Conservation (phyloP, 2,113 vertebrate species). For the Athene noctua region DNA sequence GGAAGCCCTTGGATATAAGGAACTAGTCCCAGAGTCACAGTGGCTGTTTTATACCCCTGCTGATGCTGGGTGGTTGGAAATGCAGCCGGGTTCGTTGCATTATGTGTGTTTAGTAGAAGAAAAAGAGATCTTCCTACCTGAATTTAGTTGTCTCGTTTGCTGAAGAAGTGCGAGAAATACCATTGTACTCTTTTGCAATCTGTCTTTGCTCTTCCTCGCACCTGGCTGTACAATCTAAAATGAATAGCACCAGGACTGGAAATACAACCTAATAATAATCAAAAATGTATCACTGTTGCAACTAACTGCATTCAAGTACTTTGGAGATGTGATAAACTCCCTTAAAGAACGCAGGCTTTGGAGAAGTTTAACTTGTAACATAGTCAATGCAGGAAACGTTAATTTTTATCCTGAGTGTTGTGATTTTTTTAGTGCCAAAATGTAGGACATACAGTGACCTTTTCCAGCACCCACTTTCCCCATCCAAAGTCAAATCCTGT, state of each 20-base stretch:
- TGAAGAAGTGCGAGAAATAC: not conserved
- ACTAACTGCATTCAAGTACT: not conserved
- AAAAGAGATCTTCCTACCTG: not conserved
- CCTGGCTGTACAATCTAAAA: not conserved
- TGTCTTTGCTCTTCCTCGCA: not conserved
- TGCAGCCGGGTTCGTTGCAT: not conserved
- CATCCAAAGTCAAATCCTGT: not conserved
- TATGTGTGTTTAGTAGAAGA: not conserved
- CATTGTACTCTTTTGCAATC: not conserved
- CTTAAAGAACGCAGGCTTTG: not conserved
- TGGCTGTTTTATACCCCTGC: not conserved
- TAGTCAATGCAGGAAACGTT: not conserved
- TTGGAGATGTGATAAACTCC: not conserved
- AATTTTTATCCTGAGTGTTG: not conserved
- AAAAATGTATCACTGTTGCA: accelerated
- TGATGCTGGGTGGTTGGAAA: not conserved
- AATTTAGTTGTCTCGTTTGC: not conserved
- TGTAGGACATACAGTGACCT: not conserved
- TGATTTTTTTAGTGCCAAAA: not conserved
- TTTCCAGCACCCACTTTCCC: not conserved
- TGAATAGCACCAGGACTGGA: not conserved
- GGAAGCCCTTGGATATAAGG: not conserved
- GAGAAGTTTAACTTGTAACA: not conserved
- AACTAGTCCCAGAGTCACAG: not conserved
- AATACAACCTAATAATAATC: not conserved